phyloP scores from a whole-genome alignment of 2,797 vertebrate genomes.

The Silurus aristotelis region DNA sequence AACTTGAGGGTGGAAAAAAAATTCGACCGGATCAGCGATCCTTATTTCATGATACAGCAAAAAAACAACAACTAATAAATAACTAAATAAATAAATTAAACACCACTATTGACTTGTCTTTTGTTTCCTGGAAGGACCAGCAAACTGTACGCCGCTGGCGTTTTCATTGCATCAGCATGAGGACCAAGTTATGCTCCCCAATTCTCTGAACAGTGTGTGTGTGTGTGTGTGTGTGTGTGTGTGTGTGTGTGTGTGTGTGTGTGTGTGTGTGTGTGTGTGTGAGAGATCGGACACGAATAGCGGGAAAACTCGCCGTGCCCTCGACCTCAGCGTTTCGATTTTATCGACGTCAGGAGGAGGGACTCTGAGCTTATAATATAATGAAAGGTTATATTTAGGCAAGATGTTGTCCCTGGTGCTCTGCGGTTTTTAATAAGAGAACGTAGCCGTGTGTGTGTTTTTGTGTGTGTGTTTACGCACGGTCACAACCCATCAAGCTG shows the following conservation, averaged over 20 bases:
- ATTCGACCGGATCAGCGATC: neutral
- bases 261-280: no score
- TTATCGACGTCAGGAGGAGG: conserved; percentile 8
- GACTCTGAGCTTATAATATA: conserved; percentile 19
- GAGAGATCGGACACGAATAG: neutral
- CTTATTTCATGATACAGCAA: conserved; percentile 9
- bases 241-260: no score
- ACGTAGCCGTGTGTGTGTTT: neutral
- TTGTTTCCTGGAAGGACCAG: conserved; percentile 14
- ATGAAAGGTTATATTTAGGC: conserved; percentile 38
- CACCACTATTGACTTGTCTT: conserved; percentile 15
- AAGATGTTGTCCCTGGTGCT: neutral
- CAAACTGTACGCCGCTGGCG: conserved; percentile 11
- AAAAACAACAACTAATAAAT: neutral
- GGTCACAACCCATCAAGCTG: conserved; percentile 33
- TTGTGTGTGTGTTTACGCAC: neutral
- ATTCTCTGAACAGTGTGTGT: neutral
- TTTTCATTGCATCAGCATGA: conserved; percentile 28
- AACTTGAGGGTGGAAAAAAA: neutral
- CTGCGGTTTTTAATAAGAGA: conserved; percentile 23
- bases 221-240: no score
- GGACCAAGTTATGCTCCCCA: neutral
- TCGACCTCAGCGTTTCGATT: conserved; percentile 33
- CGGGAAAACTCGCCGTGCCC: neutral
- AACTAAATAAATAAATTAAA: no score